Evolutionary conservation across 2,797 vertebrate genomes (phyloP).

Genomic region (Sebastiscus albofasciatus): DNA sequence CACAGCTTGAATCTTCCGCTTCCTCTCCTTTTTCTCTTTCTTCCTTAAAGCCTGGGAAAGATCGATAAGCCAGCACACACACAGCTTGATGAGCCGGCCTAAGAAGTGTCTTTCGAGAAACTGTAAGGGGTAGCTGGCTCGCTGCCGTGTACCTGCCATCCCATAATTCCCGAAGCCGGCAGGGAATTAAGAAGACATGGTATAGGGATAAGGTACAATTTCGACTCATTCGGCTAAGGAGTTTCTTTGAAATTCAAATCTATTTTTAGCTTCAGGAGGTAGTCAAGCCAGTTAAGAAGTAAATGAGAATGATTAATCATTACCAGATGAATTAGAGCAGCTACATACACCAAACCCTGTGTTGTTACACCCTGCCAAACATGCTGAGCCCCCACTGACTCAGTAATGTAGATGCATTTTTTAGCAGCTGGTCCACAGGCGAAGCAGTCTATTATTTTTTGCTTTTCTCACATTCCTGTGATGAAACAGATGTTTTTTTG

Average conservation of each 20-base stretch:
- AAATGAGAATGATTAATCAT: slow-evolving; percentile 36
- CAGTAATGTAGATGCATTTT: slow-evolving; percentile 9
- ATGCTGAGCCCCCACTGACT: neutral
- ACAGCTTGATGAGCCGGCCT: slow-evolving; percentile 56
- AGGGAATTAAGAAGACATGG: slow-evolving; percentile 50
- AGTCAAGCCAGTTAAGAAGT: slow-evolving; percentile 14
- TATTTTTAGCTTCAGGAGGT: slow-evolving; percentile 29
- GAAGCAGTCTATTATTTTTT: neutral
- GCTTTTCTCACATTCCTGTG: neutral
- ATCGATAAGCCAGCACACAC: slow-evolving; percentile 69
- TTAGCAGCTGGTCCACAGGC: neutral
- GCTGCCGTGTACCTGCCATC: slow-evolving; percentile 52
- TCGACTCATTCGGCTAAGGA: slow-evolving; percentile 32
- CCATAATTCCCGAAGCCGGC: slow-evolving; percentile 45
- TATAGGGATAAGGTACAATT: slow-evolving; percentile 25
- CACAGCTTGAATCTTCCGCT: slow-evolving; percentile 61
- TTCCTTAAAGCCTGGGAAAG: slow-evolving; percentile 75
- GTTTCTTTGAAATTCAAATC: slow-evolving; percentile 48
- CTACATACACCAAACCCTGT: slow-evolving; percentile 2
- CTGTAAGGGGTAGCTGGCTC: slow-evolving; percentile 53
- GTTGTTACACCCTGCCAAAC: neutral
- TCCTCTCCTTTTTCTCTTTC: slow-evolving; percentile 42
- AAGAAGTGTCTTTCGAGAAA: slow-evolving; percentile 63
- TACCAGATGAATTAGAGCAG: slow-evolving; percentile 28
- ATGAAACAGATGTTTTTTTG: neutral